Percentiles rank a stretch among this genome's conserved stretches.
Conservation (phyloP, 2,113 vertebrate species). For the Anolis carolinensis region DNA sequence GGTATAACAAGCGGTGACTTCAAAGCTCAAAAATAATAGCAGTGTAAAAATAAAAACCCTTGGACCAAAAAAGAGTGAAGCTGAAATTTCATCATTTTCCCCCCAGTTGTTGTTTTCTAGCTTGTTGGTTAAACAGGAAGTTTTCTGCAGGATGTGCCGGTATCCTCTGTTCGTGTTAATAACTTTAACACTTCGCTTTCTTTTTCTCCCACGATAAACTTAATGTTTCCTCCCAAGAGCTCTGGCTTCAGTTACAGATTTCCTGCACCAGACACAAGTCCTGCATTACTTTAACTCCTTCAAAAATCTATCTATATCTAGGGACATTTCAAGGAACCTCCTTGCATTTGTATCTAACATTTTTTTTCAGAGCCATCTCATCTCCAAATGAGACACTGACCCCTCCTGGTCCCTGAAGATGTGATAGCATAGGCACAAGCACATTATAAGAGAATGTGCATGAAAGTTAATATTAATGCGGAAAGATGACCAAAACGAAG, state of each 20-base stretch:
- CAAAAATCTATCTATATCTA: background rate
- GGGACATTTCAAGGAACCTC: accelerated
- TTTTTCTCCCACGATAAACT: conserved; percentile 73
- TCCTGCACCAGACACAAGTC: conserved; percentile 68
- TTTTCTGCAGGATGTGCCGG: conserved; percentile 77
- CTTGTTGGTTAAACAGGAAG: conserved; percentile 78
- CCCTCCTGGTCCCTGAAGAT: background rate
- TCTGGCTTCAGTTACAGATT: conserved; percentile 59
- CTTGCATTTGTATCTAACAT: background rate
- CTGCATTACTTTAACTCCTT: conserved; percentile 62
- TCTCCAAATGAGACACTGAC: background rate
- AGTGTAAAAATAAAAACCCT: conserved; percentile 71
- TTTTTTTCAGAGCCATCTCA: background rate
- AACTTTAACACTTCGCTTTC: conserved; percentile 70
- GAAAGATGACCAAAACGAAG: conserved; percentile 18
- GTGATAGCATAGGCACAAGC: background rate
- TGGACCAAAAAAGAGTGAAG: conserved; percentile 50
- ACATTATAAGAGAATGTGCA: background rate
- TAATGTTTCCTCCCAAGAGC: conserved; percentile 68
- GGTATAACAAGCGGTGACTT: background rate
- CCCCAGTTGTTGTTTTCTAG: conserved; percentile 75
- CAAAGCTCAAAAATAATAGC: conserved; percentile 64
- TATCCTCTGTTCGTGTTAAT: conserved; percentile 73
- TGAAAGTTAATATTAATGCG: background rate
- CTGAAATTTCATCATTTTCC: conserved; percentile 54